Percentiles rank a stretch among this genome's conserved stretches.
These are phyloP conservation scores for Cassiopea andromeda DNA, from an alignment of 30 jellyfish, hydroid and myxozoan species.

Conservation along the genomic window DNA sequence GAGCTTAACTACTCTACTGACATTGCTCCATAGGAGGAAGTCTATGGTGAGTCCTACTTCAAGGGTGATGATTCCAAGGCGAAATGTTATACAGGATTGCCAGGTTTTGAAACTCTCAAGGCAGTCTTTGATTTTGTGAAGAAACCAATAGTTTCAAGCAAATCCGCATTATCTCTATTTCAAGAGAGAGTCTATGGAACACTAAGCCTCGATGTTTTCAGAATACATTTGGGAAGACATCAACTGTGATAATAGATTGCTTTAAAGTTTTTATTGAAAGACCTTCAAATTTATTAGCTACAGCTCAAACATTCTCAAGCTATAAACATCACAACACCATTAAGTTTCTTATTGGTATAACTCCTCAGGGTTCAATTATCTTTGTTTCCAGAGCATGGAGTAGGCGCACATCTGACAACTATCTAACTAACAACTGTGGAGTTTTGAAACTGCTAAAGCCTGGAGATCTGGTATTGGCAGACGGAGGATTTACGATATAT, in stretches of 20 bases:
- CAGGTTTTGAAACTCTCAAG: constrained; percentile 53
- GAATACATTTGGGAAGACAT: constrained; percentile 42
- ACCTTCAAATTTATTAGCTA: constrained; percentile 53
- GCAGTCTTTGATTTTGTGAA: constrained; percentile 49
- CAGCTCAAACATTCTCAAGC: constrained; percentile 49
- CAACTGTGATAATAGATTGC: constrained; percentile 51
- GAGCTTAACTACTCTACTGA: constrained; percentile 38
- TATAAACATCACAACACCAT: constrained; percentile 43
- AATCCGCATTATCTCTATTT: constrained; percentile 20
- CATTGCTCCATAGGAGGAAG: constrained; percentile 29
- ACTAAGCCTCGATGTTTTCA: constrained; percentile 68
- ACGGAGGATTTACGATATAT: no score
- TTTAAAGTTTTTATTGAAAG: constrained; percentile 51
- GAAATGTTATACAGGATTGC: constrained; percentile 62
- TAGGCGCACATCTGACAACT: constrained; percentile 64
- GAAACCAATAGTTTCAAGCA: constrained; percentile 26
- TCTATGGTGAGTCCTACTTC: constrained; percentile 39
- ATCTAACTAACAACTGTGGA: constrained; percentile 59
- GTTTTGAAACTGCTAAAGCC: not conserved
- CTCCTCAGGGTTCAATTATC: constrained; percentile 65
- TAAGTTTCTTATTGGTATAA: constrained; percentile 44
- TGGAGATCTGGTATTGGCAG: no score
- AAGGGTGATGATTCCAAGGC: constrained; percentile 59
- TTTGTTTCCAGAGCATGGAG: constrained; percentile 74
- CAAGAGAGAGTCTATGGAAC: constrained; percentile 40